Base-by-base conservation (phyloP, 2,113 vertebrate genomes). In the Apodemus sylvaticus region DNA sequence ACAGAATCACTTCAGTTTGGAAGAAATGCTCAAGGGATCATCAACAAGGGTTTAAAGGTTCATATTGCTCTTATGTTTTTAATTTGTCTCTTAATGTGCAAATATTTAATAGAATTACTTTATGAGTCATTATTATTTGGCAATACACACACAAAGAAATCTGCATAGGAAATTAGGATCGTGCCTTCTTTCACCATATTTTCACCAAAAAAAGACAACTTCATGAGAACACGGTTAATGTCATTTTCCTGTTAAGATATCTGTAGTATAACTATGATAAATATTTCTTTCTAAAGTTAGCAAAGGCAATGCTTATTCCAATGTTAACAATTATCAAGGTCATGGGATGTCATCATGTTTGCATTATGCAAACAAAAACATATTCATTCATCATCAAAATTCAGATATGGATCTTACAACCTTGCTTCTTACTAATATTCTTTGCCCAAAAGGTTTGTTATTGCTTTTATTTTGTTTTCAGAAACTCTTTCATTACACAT, bases 31-130 rank as follows among this genome's bases (percentile, higher is more conserved):
- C 74, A 77, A 17, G 89, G 70, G 58, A 96, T 92, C 58, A 4
- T 90, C n/a, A 86, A 3, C 55, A 77, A 89, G 73, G 89, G 34
- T 11, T 89, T 22, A 39, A 86, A 89, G 36, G 53, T 58, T 39
- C 22, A 79, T 79, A 96, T 71, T 94, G 19, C 91, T 79, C 53
- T 89, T 53, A 14, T 3, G 13, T 34, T 79, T 94, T 96, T 58
- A 87, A 94, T 86, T 85, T 90, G 19, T 48, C 85, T 94, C 90
- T 39, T 94, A 64, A 91, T 94, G 85, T 83, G 55, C 78, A 96
- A 83, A 58, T 83, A 87, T 93, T 73, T 78, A 95, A 94, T 78
- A 78, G 8, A 91, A 91, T 89, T 83, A 62, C 8, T 89, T 91
- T 48, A 74, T 42, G 68, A 60, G 12, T 71, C 90, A 42, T 55